Conservation (phyloP, 2,888 invertebrate genomes). For the Acleris literana region DNA sequence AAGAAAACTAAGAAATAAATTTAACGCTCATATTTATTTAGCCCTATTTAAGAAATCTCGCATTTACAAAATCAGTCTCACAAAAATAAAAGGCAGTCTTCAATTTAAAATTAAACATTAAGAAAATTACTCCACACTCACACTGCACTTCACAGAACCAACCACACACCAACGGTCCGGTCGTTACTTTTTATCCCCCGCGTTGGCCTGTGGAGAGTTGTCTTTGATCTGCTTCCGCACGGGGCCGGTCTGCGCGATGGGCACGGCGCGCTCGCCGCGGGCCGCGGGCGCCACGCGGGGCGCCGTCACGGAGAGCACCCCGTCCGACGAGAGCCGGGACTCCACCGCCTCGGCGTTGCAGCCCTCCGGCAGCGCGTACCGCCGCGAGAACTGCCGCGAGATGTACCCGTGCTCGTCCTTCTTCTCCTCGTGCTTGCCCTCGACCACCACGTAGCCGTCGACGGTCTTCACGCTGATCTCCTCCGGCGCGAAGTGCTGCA, state of each 20-base stretch:
- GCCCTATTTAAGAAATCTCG: too few species aligned
- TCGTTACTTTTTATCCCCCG: too few species aligned
- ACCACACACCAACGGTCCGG: too few species aligned
- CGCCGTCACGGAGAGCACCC: conserved; percentile 87
- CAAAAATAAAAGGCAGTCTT: too few species aligned
- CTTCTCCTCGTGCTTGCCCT: conserved; percentile 90
- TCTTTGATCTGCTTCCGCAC: conserved; percentile 64
- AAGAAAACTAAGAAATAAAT: too few species aligned
- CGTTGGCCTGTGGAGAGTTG: too few species aligned
- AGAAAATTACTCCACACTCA: too few species aligned
- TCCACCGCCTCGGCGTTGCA: conserved; percentile 86
- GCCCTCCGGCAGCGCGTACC: conserved; percentile 88
- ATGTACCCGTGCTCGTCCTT: conserved; percentile 88
- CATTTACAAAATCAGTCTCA: too few species aligned
- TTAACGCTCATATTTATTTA: too few species aligned
- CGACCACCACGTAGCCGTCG: conserved; percentile 86
- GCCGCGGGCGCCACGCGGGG: conserved; percentile 63
- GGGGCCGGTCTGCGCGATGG: conserved; percentile 83
- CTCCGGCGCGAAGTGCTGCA: conserved; percentile 88
- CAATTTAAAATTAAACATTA: too few species aligned
- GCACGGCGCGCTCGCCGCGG: conserved; percentile 77
- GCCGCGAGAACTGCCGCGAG: conserved; percentile 87
- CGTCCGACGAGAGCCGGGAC: conserved; percentile 89
- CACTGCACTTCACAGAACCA: too few species aligned
- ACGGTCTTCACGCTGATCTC: conserved; percentile 89